These are phyloP conservation scores for Vidua chalybeata DNA, from an alignment of 2,113 vertebrate genomes.

Conservation along the genomic window DNA sequence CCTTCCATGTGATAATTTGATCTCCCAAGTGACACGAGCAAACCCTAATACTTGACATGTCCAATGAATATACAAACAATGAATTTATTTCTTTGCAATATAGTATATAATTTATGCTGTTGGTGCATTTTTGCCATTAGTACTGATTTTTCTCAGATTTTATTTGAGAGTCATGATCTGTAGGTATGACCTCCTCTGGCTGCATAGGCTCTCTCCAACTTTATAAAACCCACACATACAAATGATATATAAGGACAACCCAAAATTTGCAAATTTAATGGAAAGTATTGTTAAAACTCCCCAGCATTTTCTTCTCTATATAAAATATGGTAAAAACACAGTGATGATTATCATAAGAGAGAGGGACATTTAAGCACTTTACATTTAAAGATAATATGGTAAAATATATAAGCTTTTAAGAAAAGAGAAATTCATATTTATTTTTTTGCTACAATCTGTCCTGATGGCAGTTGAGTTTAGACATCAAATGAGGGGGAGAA, in stretches of 20 bases:
- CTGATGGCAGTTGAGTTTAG: not conserved
- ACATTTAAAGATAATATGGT: not conserved
- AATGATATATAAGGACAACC: not conserved
- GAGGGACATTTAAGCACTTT: not conserved
- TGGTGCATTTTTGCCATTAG: not conserved
- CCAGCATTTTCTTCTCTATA: not conserved
- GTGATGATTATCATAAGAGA: not conserved
- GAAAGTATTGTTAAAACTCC: not conserved
- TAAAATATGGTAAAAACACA: not conserved
- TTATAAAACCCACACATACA: fast-evolving
- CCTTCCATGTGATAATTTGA: not conserved
- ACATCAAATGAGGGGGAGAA: not conserved
- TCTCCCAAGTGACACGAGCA: not conserved
- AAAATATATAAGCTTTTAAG: slow-evolving; percentile 16
- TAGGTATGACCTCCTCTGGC: not conserved
- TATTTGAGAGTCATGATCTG: not conserved
- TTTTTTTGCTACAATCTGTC: not conserved
- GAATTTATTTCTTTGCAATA: not conserved
- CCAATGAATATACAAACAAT: not conserved
- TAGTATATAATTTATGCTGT: fast-evolving
- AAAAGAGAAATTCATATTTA: not conserved
- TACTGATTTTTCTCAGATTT: not conserved
- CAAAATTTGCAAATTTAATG: not conserved
- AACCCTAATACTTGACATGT: not conserved
- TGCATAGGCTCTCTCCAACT: not conserved